Percentiles rank a stretch among this genome's conserved stretches.
phyloP scores from a whole-genome alignment of 2,797 vertebrate genomes.

The Antennarius maculatus region DNA sequence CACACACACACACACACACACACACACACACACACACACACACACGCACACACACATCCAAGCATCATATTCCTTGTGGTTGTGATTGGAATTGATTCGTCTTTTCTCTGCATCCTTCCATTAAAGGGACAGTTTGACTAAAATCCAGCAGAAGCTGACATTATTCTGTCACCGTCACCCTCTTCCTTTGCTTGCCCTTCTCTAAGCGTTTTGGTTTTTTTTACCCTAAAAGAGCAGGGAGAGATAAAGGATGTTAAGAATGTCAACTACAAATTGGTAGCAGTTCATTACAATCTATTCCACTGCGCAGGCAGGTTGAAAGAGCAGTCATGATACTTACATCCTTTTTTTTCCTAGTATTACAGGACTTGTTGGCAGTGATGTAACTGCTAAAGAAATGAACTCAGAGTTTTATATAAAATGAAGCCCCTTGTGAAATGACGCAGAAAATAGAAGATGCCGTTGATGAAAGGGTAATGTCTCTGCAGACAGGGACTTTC shows the following conservation, averaged over 20 bases:
- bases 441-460: conserved; percentile 9
- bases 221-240: conserved; percentile 15
- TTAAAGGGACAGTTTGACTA: conserved; percentile 59
- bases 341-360: conserved; percentile 4
- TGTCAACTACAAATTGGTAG: conserved; percentile 25
- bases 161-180: conserved; percentile 28
- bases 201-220: conserved; percentile 23
- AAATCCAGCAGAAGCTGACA: conserved; percentile 30
- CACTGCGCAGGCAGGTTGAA: conserved; percentile 30
- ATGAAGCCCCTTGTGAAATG: conserved; percentile 2
- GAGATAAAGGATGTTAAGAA: conserved; percentile 22
- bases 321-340: conserved; percentile 10
- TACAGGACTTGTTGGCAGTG: conserved; percentile 14
- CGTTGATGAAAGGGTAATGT: conserved; percentile 28
- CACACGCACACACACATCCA: conserved; percentile 30
- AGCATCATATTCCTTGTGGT: conserved; percentile 49
- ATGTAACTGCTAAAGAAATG: conserved; percentile 19
- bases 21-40: conserved; percentile 23
- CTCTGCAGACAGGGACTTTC: background rate
- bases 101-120: conserved; percentile 16
- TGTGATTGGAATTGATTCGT: conserved; percentile 69
- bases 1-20: conserved; percentile 27
- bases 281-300: conserved; percentile 28
- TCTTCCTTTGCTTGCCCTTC: conserved; percentile 22
- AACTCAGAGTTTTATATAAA: conserved; percentile 6